These are phyloP conservation scores for Drosophila fulvimacula DNA, from an alignment of 2,888 invertebrate genomes.

Conservation along the genomic window DNA sequence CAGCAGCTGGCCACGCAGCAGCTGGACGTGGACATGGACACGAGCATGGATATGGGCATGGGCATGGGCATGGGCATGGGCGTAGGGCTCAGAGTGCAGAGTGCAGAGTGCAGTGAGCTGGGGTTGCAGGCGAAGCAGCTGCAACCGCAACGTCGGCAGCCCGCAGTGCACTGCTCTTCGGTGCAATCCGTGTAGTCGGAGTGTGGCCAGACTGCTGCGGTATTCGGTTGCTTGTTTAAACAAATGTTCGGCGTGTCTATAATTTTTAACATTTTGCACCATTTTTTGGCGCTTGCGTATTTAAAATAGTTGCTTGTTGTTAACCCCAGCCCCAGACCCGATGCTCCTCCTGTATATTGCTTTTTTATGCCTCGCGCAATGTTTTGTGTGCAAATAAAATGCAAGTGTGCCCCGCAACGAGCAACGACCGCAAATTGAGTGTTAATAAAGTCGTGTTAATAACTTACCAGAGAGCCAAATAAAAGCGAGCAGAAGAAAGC, in stretches of 20 bases:
- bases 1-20: slow-evolving; percentile 18
- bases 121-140: slow-evolving; percentile 7
- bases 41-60: not conserved
- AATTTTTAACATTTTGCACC: slow-evolving; percentile 62
- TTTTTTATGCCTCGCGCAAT: slow-evolving; percentile 54
- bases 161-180: slow-evolving; percentile 40
- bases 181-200: slow-evolving; percentile 43
- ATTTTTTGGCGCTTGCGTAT: slow-evolving; percentile 52
- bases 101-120: not conserved
- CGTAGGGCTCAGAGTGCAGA: not conserved
- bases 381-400: slow-evolving; percentile 74
- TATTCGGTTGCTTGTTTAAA: slow-evolving; percentile 66
- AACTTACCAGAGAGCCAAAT: slow-evolving; percentile 60
- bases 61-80: too few species aligned
- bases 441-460: slow-evolving; percentile 80
- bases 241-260: slow-evolving; percentile 70
- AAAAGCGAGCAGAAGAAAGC: slow-evolving; percentile 8
- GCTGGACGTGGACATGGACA: slow-evolving; percentile 15
- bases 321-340: too few species aligned
- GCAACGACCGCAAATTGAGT: slow-evolving; percentile 77
- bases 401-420: slow-evolving; percentile 47
- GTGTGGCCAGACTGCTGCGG: slow-evolving; percentile 59
- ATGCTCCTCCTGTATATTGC: slow-evolving; percentile 23
- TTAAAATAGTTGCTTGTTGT: slow-evolving; percentile 48
- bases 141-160: slow-evolving; percentile 52